Evolutionary conservation across 2,797 vertebrate species (phyloP), one percentile per base, ranked within the genome.

Genomic region (Pangasius mekongensis): DNA sequence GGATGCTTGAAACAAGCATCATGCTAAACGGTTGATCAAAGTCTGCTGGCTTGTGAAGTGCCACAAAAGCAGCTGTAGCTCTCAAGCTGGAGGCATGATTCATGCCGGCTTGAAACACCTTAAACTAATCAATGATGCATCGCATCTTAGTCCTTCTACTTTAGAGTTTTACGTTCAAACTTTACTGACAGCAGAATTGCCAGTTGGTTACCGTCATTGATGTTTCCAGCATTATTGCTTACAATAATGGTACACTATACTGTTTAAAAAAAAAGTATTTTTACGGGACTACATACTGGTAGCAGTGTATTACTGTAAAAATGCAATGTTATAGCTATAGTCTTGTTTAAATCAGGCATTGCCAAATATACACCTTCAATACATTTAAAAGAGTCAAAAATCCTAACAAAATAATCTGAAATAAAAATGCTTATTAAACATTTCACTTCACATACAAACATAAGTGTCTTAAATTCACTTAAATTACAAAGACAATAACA

Each of bases 21-120:
- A 87, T 73, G 84, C 82, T 87, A 82, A 89, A 88, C 66, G 81
- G 62, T 78, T 87, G 85, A 90, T 91, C 87, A 91, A 90, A 90
- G 85, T 89, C 82, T 80, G 86, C 27, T 39, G 49, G 73, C 74
- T 13, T 58, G 47, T 27, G n/a, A 56, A 52, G 83, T 86, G 76
- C 87, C 88, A 87, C 83, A 78, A 67, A 86, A 80, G 62, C 88
- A 88, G 83, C 85, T 86, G 85, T 69, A 88, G 88, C 80, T 87
- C 49, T 47, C 36, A 66, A 88, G 81, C 71, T 85, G 5, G 85
- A 87, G 77, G 77, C 60, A n/a, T 83, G 81, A 87, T 86, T 54
- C n/a, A 67, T 66, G 47, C 84, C 39, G 76, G 60, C 84, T 87
- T 33, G 49, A 84, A 88, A 86, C 9, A 22, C 66, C 80, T 69